Evolutionary conservation across 2,888 invertebrate species (phyloP).

Genomic region (Ctena decussata): DNA sequence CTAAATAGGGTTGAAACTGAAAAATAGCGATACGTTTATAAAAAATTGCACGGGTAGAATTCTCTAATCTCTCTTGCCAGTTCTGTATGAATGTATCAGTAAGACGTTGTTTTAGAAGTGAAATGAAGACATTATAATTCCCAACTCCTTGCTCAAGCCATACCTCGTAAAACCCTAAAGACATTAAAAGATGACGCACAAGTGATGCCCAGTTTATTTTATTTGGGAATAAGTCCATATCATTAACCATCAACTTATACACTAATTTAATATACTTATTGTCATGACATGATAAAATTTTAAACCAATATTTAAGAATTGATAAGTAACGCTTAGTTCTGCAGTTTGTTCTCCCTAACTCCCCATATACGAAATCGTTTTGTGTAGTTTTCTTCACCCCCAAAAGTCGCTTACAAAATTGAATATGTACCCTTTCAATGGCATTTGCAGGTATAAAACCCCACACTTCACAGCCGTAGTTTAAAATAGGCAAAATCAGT

Average conservation of each 20-base stretch:
- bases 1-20: neutral
- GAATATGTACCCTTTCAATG: conserved; percentile 30
- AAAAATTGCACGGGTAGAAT: neutral
- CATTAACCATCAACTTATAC: neutral
- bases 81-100: neutral
- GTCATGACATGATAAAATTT: neutral
- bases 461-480: no score
- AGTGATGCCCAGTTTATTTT: neutral
- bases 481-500: no score
- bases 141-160: neutral
- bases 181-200: neutral
- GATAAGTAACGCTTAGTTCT: neutral
- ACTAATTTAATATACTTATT: neutral
- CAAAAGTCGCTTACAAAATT: conserved; percentile 25
- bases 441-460: conserved; percentile 6
- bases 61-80: neutral
- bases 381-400: conserved; percentile 31
- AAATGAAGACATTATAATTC: neutral
- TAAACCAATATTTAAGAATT: neutral
- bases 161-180: neutral
- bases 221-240: neutral
- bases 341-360: neutral
- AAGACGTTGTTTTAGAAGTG: neutral
- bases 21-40: neutral
- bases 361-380: conserved; percentile 36